Evolutionary conservation across 2,797 vertebrate genomes (phyloP).

Genomic region (Silurus lanzhouensis): DNA sequence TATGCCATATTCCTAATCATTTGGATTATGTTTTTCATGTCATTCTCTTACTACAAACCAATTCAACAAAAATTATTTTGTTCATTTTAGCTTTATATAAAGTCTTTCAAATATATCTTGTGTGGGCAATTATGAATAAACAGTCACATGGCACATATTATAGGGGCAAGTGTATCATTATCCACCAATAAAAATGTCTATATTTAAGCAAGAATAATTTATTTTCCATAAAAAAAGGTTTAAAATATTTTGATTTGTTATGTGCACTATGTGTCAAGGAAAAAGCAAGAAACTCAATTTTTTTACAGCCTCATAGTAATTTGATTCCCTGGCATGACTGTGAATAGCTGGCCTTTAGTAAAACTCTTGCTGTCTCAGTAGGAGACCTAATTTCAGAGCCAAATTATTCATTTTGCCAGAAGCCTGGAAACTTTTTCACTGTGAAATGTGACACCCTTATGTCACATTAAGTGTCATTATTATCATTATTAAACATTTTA

Average conservation of each 20-base stretch:
- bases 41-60: background rate
- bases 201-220: background rate
- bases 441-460: background rate
- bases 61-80: background rate
- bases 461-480: no score
- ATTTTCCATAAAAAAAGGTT: background rate
- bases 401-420: constrained; percentile 1
- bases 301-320: background rate
- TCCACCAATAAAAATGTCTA: background rate
- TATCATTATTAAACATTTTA: background rate
- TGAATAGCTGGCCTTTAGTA: constrained; percentile 13
- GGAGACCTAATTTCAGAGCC: constrained; percentile 15
- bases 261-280: background rate
- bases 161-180: background rate
- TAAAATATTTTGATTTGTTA: background rate
- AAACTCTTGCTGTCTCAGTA: background rate
- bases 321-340: background rate
- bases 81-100: background rate
- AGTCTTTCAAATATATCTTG: background rate
- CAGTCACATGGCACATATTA: background rate
- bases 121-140: background rate
- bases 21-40: background rate
- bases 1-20: background rate
- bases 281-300: constrained; percentile 12
- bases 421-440: constrained; percentile 7